Percentiles rank a stretch among this genome's conserved stretches.
These are phyloP conservation scores for Dynastes grantii DNA, from an alignment of 2,888 invertebrate species.

Conservation along the genomic window DNA sequence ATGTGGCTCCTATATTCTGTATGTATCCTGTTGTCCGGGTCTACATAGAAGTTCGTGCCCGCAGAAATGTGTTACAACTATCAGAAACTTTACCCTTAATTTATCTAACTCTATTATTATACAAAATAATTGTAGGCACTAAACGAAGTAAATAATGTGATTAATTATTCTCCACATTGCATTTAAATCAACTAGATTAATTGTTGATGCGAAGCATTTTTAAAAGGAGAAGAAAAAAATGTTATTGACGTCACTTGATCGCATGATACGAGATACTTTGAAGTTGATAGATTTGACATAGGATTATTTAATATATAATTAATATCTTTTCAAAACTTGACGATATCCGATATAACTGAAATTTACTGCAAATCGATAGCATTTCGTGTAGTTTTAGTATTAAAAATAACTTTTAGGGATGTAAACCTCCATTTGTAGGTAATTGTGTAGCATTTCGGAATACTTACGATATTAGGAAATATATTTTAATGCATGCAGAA, in stretches of 20 bases:
- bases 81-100: slow-evolving; percentile 41
- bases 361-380: slow-evolving; percentile 29
- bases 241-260: neutral
- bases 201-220: neutral
- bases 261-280: slow-evolving; percentile 2
- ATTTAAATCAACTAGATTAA: slow-evolving; percentile 11
- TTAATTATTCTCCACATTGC: slow-evolving; percentile 17
- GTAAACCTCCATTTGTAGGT: slow-evolving; percentile 15
- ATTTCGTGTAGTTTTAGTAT: slow-evolving; percentile 10
- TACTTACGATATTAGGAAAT: slow-evolving; percentile 16
- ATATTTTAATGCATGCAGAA: neutral
- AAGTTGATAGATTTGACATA: slow-evolving; percentile 27
- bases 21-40: slow-evolving; percentile 18
- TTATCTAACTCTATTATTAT: slow-evolving; percentile 44
- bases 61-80: slow-evolving; percentile 46
- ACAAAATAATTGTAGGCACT: slow-evolving; percentile 38
- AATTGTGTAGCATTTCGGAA: neutral
- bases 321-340: slow-evolving; percentile 41
- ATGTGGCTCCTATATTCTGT: neutral
- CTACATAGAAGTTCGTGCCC: slow-evolving; percentile 32
- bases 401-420: slow-evolving; percentile 19
- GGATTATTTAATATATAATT: slow-evolving; percentile 33
- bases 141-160: slow-evolving; percentile 41
- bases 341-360: slow-evolving; percentile 22
- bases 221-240: neutral